These are phyloP conservation scores for Ondatra zibethicus DNA, from an alignment of 2,113 vertebrate genomes.

Conservation along the genomic window DNA sequence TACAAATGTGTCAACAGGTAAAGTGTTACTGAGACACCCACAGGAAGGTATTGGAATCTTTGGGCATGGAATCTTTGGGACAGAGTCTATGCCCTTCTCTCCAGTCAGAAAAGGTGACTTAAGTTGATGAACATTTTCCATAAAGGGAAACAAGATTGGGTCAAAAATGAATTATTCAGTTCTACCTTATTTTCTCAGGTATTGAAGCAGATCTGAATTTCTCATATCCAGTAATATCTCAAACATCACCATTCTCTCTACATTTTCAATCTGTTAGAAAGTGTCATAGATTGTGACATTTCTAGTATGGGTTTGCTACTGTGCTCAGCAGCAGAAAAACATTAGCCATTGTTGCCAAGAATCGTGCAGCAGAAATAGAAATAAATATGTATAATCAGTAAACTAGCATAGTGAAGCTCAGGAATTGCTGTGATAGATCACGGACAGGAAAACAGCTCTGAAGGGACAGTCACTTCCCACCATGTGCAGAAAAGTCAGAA, in stretches of 20 bases:
- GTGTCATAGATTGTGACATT: not conserved
- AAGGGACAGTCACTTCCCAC: not conserved
- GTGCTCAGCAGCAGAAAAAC: not conserved
- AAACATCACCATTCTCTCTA: not conserved
- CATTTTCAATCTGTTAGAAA: not conserved
- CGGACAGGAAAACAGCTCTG: not conserved
- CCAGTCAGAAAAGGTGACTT: not conserved
- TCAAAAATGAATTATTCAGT: not conserved
- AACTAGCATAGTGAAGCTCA: not conserved
- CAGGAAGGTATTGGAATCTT: not conserved
- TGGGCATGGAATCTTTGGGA: not conserved
- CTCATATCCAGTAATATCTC: not conserved
- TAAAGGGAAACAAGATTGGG: not conserved
- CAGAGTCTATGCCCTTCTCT: not conserved
- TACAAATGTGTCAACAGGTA: not conserved
- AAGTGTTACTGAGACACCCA: accelerated
- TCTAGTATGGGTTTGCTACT: not conserved
- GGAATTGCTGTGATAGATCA: not conserved
- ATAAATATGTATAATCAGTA: not conserved
- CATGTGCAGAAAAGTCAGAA: not conserved
- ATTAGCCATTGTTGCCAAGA: not conserved
- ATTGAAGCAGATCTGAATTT: not conserved
- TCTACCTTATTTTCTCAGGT: not conserved
- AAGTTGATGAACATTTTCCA: not conserved
- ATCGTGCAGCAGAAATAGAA: not conserved